These are phyloP conservation scores for Cryptus viduatorius DNA, from an alignment of 2,888 invertebrate species.

Conservation along the genomic window DNA sequence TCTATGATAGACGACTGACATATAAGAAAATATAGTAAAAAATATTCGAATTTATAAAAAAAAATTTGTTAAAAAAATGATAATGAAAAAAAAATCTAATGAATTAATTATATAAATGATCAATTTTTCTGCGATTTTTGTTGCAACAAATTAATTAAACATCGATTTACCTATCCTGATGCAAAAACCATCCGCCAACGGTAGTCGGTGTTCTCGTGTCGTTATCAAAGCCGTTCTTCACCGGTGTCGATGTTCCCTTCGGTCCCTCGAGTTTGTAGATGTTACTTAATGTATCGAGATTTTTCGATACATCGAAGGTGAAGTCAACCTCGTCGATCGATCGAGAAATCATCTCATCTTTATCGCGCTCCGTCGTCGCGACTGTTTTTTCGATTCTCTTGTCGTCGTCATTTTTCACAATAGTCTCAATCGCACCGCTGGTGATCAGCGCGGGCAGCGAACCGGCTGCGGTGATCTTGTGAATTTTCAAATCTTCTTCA, in stretches of 20 bases:
- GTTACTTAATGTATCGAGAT: constrained; percentile 46
- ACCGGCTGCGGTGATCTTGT: constrained; percentile 66
- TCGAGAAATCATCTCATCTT: constrained; percentile 75
- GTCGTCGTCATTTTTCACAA: constrained; percentile 32
- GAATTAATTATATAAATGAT: too few relatives aligned
- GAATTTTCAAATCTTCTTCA: constrained; percentile 1
- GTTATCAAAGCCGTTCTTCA: constrained; percentile 68
- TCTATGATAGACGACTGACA: too few relatives aligned
- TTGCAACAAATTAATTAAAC: background rate
- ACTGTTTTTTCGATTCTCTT: constrained; percentile 70
- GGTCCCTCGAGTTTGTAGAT: constrained; percentile 55
- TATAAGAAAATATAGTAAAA: too few relatives aligned
- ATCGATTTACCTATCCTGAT: constrained; percentile 64
- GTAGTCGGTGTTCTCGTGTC: constrained; percentile 70
- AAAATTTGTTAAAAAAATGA: too few relatives aligned
- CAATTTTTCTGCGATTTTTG: too few relatives aligned
- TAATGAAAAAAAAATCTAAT: too few relatives aligned
- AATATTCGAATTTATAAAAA: too few relatives aligned
- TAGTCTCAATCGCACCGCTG: constrained; percentile 46
- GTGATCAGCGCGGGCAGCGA: constrained; percentile 72
- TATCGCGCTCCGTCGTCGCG: constrained; percentile 72
- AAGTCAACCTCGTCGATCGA: constrained; percentile 71
- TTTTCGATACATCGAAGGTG: constrained; percentile 55
- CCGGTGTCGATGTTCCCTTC: constrained; percentile 70
- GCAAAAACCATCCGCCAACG: constrained; percentile 73